Base-by-base conservation (phyloP, 2,113 vertebrate genomes). In the Rhipidura dahli region DNA sequence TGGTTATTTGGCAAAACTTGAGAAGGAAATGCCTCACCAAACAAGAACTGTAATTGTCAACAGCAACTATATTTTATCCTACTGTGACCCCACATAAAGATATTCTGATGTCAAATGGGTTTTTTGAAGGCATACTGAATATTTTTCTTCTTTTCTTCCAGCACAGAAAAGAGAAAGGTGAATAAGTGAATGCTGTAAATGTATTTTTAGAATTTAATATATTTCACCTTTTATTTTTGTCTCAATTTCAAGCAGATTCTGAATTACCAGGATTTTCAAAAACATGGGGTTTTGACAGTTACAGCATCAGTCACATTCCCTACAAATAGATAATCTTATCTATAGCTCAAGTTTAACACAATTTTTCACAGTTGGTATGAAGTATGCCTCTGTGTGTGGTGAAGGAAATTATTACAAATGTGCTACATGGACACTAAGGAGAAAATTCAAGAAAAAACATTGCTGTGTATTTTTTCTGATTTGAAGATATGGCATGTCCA, bases 391-490 rank as follows among this genome's bases (percentile, higher is more conserved):
- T 37, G 18, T 84, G 57, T 57, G 37, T 84, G 68, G 70, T 53
- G 30, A 14, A 79, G 22, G 66, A 93, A 76, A 83, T 84, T 87
- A 68, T 72, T 97, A 92, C 44, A 83, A 83, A 93, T 92, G 79
- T 88, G 63, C 42, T 89, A 87, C 60, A 66, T 50, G 77, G 66
- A 87, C 69, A 72, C 35, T 85, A 82, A 68, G 51, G 33, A 89
- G 45, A 91, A 93, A 95, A 92, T 53, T 85, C 61, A 72, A 72
- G 57, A 79, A 69, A 94, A 94, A 94, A 78, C 13, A 39, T 33
- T 69, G 33, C 23, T 71, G 28, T 42, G 28, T 72, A 53, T 97
- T 93, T 95, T 95, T 95, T 97, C 83, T 95, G 59, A 91, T 95
- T 93, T 93, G 57, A 93, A 91, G 53, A 76, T 26, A 65, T 4